phyloP scores from a whole-genome alignment of 2,113 vertebrate species.

The Rhabdornis inornatus region DNA sequence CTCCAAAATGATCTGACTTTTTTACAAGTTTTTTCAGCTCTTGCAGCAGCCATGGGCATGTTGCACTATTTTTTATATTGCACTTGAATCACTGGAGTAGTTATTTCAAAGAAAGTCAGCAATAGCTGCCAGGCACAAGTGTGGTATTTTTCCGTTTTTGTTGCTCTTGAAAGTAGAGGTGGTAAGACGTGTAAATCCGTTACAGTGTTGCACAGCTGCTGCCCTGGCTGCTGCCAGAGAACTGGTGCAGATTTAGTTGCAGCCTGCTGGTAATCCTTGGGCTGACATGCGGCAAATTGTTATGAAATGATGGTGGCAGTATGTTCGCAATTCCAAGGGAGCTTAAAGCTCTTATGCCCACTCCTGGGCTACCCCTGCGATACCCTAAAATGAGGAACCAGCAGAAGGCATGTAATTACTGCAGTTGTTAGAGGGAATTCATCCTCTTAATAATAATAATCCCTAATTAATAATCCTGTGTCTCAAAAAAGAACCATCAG shows the following conservation, averaged over 20 bases:
- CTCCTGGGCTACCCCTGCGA: neutral
- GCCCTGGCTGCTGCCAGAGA: slow-evolving; percentile 37
- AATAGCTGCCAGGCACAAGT: neutral
- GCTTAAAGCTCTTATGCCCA: slow-evolving; percentile 21
- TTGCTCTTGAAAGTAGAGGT: neutral
- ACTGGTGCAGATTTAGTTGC: slow-evolving; percentile 62
- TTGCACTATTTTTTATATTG: neutral
- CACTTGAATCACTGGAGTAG: neutral
- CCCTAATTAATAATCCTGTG: slow-evolving; percentile 59
- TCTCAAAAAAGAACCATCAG: slow-evolving; percentile 78
- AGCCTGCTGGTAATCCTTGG: slow-evolving; percentile 56
- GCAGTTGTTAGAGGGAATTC: slow-evolving; percentile 67
- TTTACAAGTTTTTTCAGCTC: neutral
- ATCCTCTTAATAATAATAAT: slow-evolving; percentile 33
- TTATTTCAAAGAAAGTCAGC: neutral
- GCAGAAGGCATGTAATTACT: slow-evolving; percentile 75
- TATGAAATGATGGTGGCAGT: slow-evolving; percentile 72
- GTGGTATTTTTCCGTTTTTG: neutral
- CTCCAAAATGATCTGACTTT: no score
- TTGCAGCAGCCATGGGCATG: rapidly evolving
- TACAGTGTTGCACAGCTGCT: slow-evolving; percentile 51
- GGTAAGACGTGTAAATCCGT: slow-evolving; percentile 1
- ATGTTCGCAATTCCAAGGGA: slow-evolving; percentile 73
- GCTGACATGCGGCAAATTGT: slow-evolving; percentile 69
- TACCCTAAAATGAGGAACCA: slow-evolving; percentile 31